Evolutionary conservation across 1,140 invertebrate species (phyloP), one percentile per base, ranked within the genome.

Genomic region (Apis laboriosa): DNA sequence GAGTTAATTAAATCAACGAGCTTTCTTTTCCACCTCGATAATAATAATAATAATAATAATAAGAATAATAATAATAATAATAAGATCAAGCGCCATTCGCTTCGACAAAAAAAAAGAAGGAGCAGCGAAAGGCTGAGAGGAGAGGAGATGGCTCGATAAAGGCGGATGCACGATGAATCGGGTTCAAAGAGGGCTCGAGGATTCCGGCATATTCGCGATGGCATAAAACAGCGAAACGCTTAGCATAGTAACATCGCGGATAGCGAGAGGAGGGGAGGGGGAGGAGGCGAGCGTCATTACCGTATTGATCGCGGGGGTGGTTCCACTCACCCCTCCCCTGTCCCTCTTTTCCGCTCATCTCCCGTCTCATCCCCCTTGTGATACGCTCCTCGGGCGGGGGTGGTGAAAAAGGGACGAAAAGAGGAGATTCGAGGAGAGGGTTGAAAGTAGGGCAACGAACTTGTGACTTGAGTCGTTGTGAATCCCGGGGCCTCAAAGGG

Each of bases 221-320:
- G 67, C 51, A 87, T 91, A 91, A 91, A 91, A 89, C 88, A 88
- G 87, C 86, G 86, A 88, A 90, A 90, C 90, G 86, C 89, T 89
- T 89, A 90, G 84, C 84, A 86, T 86, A 80, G 88, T 88, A 89
- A 90, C 82, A 85, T 87, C 86, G 56, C 68, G 85, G 34, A 34
- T 34, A 34, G 34, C 34, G 34, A 34, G 34, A 2, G 72, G 60
- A 77, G 80, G 55, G 34, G 34, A 68, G 64, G 76, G 3, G 3
- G 34, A 34, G 34, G 5, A 43, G 34, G 34, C 34, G 34, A 34
- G 34, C 82, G 83, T 90, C 87, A 88, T 90, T 88, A 91, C 78
- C 77, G 85, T 91, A 91, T 91, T 86, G 88, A 91, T 89, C 87
- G 88, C 34, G 77, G 80, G 81, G 85, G 85, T 84, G 85, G 88